These are phyloP conservation scores for Sipha flava DNA, from an alignment of 1,140 invertebrate species.

Conservation along the genomic window DNA sequence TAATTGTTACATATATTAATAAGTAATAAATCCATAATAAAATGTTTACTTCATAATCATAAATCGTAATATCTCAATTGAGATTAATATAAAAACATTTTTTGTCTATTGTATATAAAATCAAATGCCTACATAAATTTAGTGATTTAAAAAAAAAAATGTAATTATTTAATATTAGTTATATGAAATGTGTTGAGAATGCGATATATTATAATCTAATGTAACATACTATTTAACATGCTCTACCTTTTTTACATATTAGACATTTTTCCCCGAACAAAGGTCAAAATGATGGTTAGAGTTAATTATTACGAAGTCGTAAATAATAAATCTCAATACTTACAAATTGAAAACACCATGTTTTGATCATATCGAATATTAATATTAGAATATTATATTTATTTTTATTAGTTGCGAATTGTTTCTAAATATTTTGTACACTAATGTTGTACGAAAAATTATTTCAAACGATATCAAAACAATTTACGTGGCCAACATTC, in stretches of 20 bases:
- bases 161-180: neutral
- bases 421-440: too few relatives aligned
- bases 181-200: neutral
- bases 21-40: neutral
- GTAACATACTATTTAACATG: neutral
- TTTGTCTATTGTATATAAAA: neutral
- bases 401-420: neutral
- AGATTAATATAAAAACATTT: neutral
- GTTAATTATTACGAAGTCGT: neutral
- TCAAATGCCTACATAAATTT: neutral
- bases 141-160: neutral
- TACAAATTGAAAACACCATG: neutral
- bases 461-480: neutral
- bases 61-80: neutral
- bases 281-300: slow-evolving; percentile 12
- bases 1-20: neutral
- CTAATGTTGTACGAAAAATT: neutral
- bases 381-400: neutral
- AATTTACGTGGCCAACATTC: neutral
- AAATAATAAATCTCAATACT: neutral
- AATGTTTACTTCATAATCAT: neutral
- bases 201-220: neutral
- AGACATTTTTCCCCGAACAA: neutral
- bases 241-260: neutral
- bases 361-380: slow-evolving; percentile 6